Percentiles rank a stretch among this genome's conserved stretches.
These are phyloP conservation scores for Thymallus thymallus DNA, from an alignment of 2,113 vertebrate genomes.

Conservation along the genomic window DNA sequence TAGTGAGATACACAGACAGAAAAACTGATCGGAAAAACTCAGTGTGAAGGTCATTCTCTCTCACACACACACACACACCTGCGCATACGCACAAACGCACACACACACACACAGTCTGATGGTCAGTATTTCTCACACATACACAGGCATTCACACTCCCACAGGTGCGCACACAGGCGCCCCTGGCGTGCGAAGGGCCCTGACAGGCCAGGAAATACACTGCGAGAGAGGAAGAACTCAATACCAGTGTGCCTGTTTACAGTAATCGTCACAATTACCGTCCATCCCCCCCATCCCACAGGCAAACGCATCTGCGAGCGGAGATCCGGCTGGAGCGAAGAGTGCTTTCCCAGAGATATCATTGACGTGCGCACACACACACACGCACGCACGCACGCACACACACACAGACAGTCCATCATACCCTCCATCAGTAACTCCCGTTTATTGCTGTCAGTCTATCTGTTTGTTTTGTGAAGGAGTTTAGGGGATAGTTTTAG, in stretches of 20 bases:
- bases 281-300: background rate
- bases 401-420: background rate
- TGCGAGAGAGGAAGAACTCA: too few species aligned
- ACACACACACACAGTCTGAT: background rate
- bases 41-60: too few species aligned
- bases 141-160: background rate
- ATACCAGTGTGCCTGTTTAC: too few species aligned
- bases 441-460: background rate
- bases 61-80: too few species aligned
- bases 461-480: too few species aligned
- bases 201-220: too few species aligned
- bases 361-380: background rate
- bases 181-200: too few species aligned
- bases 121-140: background rate
- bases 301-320: background rate
- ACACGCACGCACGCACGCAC: background rate
- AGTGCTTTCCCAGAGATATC: too few species aligned
- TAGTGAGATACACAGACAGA: slow-evolving; percentile 6
- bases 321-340: background rate
- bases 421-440: background rate
- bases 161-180: too few species aligned
- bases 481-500: too few species aligned
- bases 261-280: background rate
- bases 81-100: background rate
- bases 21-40: background rate